Evolutionary conservation across 2,888 invertebrate genomes (phyloP).

Genomic region (Acanthosepion pharaonis): DNA sequence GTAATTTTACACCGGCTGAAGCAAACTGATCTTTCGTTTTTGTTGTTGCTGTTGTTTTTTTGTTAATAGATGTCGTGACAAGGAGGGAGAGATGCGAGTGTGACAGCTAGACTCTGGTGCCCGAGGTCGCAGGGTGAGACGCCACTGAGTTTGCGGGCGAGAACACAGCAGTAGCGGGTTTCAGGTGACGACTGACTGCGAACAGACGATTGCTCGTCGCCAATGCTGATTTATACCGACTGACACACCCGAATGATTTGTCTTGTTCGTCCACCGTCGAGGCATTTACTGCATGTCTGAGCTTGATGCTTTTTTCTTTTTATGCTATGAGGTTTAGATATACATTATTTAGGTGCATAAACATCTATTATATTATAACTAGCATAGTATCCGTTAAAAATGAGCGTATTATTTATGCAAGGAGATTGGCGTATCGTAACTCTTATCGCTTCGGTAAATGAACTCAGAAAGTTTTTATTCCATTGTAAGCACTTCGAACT

Average conservation of each 20-base stretch:
- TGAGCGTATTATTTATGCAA: too few relatives aligned
- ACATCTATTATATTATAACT: too few relatives aligned
- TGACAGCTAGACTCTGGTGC: background rate
- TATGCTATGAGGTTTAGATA: background rate
- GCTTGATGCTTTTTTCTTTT: background rate
- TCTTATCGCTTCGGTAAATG: too few relatives aligned
- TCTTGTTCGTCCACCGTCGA: background rate
- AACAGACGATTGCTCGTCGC: background rate
- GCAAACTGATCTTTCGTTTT: background rate
- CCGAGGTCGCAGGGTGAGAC: background rate
- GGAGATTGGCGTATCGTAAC: too few relatives aligned
- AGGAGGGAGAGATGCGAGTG: background rate
- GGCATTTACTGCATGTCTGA: background rate
- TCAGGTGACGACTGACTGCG: background rate
- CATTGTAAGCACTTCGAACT: too few relatives aligned
- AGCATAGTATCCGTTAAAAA: too few relatives aligned
- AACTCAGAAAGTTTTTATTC: too few relatives aligned
- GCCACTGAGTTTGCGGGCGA: background rate
- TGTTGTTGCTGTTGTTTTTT: background rate
- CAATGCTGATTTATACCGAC: background rate
- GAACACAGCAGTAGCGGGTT: background rate
- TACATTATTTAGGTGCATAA: background rate
- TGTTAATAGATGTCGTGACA: background rate
- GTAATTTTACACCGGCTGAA: background rate
- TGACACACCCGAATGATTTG: conserved; percentile 25